A percentile compares a stretch with the other conserved stretches of the same genome.
Evolutionary conservation across 1,140 invertebrate species (phyloP).

Genomic region (Ostrea edulis): DNA sequence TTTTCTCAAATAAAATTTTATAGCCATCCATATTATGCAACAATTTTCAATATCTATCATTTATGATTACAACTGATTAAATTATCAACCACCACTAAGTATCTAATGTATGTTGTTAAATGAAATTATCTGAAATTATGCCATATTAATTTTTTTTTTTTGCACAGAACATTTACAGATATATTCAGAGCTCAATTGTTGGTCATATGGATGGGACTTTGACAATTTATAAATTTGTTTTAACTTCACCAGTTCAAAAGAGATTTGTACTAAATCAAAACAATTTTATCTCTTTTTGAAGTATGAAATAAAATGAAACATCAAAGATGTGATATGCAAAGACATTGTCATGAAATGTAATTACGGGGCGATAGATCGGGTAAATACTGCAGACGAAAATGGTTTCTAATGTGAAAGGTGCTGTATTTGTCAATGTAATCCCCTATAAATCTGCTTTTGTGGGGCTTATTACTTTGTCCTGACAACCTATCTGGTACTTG

Average conservation of each 20-base stretch:
- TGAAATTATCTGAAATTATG: too few relatives aligned
- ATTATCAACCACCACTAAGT: too few relatives aligned
- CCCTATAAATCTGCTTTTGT: conserved; percentile 22
- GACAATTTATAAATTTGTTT: too few relatives aligned
- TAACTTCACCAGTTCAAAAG: not conserved
- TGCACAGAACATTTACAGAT: too few relatives aligned
- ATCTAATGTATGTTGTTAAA: too few relatives aligned
- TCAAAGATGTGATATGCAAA: conserved; percentile 17
- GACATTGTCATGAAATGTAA: conserved; percentile 1
- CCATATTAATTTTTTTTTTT: too few relatives aligned
- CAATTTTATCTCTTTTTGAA: not conserved
- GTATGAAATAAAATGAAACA: conserved; percentile 3
- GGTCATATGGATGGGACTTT: too few relatives aligned
- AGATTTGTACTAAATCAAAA: not conserved
- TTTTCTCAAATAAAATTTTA: too few relatives aligned
- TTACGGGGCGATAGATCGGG: not conserved
- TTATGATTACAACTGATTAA: too few relatives aligned
- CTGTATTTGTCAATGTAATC: conserved; percentile 18
- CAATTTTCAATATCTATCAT: too few relatives aligned
- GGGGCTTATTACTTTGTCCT: conserved; percentile 12
- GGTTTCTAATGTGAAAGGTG: conserved; percentile 2
- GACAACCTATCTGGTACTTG: conserved; percentile 23
- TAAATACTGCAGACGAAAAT: not conserved
- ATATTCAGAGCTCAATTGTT: too few relatives aligned
- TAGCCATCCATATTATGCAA: too few relatives aligned